Evolutionary conservation across 2,888 invertebrate species (phyloP).

Genomic region (Rutpela maculata): DNA sequence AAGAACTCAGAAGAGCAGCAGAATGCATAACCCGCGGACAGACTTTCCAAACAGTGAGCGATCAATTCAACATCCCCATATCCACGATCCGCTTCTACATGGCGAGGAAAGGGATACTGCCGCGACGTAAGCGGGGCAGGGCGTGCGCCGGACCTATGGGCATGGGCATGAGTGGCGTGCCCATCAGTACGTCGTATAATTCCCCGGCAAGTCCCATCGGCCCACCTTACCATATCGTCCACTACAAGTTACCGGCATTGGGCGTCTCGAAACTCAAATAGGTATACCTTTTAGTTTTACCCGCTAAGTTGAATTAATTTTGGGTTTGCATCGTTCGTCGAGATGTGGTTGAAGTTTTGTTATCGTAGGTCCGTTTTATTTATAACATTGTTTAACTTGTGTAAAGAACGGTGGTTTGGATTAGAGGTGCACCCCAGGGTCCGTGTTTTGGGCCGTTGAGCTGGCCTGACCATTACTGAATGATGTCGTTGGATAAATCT

Average conservation of each 20-base stretch:
- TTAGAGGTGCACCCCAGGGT: not conserved
- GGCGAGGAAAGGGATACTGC: constrained; percentile 90
- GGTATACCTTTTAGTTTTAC: constrained; percentile 46
- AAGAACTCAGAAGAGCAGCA: constrained; percentile 86
- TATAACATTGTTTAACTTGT: constrained; percentile 23
- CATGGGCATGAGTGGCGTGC: constrained; percentile 62
- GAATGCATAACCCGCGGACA: constrained; percentile 91
- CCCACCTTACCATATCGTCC: constrained; percentile 86
- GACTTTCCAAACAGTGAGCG: constrained; percentile 91
- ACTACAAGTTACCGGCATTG: constrained; percentile 83
- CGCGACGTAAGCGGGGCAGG: constrained; percentile 86
- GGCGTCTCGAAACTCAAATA: constrained; percentile 75
- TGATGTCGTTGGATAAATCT: not conserved
- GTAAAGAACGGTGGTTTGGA: not conserved
- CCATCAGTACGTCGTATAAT: constrained; percentile 68
- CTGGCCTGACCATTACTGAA: no score
- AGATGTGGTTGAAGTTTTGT: constrained; percentile 28
- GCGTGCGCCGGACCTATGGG: constrained; percentile 75
- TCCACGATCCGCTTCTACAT: constrained; percentile 92
- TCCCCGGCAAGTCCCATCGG: constrained; percentile 80
- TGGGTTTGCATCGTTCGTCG: not conserved
- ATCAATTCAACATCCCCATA: constrained; percentile 91
- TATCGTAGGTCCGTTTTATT: constrained; percentile 35
- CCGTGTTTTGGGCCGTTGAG: not conserved
- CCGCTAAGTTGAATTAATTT: constrained; percentile 7